A percentile compares a stretch with the other conserved stretches of the same genome.
Conservation (phyloP, 2,797 vertebrate species). For the Sebastes elongatus region DNA sequence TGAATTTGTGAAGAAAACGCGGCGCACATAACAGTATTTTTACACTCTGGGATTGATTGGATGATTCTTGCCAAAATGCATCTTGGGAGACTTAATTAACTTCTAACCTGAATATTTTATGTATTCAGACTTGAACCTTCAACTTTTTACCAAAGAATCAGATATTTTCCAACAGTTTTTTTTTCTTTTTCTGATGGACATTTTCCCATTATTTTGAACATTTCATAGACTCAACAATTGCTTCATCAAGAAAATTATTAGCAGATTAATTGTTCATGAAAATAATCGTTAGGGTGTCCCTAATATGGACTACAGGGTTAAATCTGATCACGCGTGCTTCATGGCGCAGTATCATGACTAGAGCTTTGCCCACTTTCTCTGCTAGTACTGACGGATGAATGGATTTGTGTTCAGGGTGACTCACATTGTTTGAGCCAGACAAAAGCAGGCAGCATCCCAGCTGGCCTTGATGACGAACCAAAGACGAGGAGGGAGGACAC, state of each 20-base stretch:
- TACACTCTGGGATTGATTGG: neutral
- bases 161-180: neutral
- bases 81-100: neutral
- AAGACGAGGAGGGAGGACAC: slow-evolving; percentile 46
- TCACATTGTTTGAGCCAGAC: slow-evolving; percentile 68
- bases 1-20: neutral
- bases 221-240: neutral
- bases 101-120: neutral
- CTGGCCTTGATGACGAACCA: slow-evolving; percentile 63
- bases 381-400: slow-evolving; percentile 40
- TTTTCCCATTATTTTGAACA: neutral
- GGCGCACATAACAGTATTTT: neutral
- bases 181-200: neutral
- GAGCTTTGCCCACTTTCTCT: slow-evolving; percentile 15
- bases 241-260: neutral
- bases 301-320: neutral
- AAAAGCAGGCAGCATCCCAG: slow-evolving; percentile 60
- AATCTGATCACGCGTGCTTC: neutral
- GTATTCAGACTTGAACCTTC: neutral
- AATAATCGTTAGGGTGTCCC: neutral
- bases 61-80: slow-evolving; percentile 1
- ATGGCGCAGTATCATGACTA: slow-evolving; percentile 11
- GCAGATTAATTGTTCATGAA: neutral
- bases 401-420: slow-evolving; percentile 34
- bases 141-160: neutral